phyloP scores from a whole-genome alignment of 2,113 vertebrate genomes.

The Bos taurus region DNA sequence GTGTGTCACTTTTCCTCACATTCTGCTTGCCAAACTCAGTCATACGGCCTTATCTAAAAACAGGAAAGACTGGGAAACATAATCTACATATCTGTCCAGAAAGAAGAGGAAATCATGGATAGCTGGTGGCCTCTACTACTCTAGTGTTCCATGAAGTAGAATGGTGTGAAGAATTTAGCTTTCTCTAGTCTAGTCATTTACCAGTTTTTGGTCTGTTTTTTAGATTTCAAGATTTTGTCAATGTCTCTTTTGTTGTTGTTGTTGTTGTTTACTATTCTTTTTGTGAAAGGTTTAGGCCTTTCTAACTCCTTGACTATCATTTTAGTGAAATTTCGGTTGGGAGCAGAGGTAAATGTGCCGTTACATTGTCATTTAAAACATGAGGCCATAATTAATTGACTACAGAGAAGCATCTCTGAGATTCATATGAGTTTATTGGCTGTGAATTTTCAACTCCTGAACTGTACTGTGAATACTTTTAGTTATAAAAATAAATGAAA shows the following conservation, averaged over 20 bases:
- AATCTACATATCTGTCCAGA: neutral
- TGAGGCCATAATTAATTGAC: slow-evolving; percentile 8
- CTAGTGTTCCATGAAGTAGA: neutral
- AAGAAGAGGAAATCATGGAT: neutral
- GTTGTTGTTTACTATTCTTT: slow-evolving; percentile 1
- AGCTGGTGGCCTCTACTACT: neutral
- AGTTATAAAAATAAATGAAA: neutral
- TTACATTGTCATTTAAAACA: neutral
- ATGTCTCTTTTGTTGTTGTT: neutral
- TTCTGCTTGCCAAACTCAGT: neutral
- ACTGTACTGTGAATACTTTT: neutral
- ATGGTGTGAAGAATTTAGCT: neutral
- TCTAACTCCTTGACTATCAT: neutral
- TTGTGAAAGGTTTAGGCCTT: neutral
- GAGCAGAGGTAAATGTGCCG: neutral
- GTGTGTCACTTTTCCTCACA: neutral
- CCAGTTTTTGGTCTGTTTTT: neutral
- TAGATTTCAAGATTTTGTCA: slow-evolving; percentile 17
- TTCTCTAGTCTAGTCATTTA: slow-evolving; percentile 14
- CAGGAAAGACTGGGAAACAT: neutral
- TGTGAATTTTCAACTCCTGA: neutral
- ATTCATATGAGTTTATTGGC: neutral
- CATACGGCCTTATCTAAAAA: neutral
- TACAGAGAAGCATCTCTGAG: neutral
- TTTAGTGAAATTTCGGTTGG: slow-evolving; percentile 4